Conservation (phyloP, 1,140 invertebrate species). For the Caenorhabditis tropicalis region DNA sequence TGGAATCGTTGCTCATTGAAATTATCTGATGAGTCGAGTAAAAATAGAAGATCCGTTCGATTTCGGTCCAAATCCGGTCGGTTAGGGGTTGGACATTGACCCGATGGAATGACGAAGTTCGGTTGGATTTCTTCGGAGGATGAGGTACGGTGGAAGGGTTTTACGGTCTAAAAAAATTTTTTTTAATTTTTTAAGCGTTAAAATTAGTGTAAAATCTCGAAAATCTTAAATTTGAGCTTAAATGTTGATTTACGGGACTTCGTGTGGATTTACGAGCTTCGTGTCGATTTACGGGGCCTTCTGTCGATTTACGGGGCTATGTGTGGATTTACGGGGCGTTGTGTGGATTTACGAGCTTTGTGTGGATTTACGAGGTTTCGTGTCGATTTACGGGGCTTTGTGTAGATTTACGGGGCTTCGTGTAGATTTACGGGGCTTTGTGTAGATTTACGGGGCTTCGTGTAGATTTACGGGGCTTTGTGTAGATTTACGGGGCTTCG, state of each 20-base stretch:
- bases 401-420: no score
- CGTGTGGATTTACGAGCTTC: background rate
- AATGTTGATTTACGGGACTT: background rate
- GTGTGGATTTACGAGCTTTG: no score
- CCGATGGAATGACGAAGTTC: constrained; percentile 20
- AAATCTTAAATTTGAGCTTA: no score
- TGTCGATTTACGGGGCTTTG: no score
- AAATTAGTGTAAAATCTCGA: no score
- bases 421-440: no score
- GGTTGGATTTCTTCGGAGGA: constrained; percentile 48
- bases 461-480: no score
- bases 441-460: no score
- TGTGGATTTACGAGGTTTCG: no score
- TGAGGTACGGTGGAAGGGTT: background rate
- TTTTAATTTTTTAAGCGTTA: no score
- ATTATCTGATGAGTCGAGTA: constrained; percentile 63
- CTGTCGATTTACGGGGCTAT: background rate
- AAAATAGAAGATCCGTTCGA: constrained; percentile 62
- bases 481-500: no score
- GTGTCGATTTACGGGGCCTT: background rate
- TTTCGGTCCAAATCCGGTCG: constrained; percentile 27
- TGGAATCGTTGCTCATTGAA: constrained; percentile 59
- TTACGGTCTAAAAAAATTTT: constrained; percentile 24
- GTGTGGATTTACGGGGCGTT: background rate
- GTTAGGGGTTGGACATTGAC: constrained; percentile 59